These are phyloP conservation scores for Erpetoichthys calabaricus DNA, from an alignment of 2,797 vertebrate genomes.

Conservation along the genomic window DNA sequence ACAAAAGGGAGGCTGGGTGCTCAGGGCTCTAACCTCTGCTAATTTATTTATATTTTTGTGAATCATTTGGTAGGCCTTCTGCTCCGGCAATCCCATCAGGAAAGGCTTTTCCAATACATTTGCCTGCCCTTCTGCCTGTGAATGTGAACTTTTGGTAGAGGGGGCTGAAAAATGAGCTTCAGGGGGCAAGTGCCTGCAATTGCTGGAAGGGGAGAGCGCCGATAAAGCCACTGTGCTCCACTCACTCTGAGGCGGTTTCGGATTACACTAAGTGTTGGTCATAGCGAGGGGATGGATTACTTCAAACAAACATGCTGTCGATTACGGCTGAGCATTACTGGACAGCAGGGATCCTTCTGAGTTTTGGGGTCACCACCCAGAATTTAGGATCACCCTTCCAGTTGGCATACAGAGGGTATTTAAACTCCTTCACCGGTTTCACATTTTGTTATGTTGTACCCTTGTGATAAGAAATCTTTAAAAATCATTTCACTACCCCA, in stretches of 20 bases:
- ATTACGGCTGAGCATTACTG: too few species aligned
- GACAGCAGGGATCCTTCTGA: too few species aligned
- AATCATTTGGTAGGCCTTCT: not conserved
- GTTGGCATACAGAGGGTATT: too few species aligned
- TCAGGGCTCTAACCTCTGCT: not conserved
- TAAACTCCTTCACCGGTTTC: too few species aligned
- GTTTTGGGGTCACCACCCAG: too few species aligned
- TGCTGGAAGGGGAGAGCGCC: not conserved
- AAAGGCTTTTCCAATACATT: not conserved
- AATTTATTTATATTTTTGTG: not conserved
- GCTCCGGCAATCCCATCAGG: not conserved
- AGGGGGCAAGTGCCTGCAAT: not conserved
- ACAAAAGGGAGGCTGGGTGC: not conserved
- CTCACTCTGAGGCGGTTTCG: slow-evolving; percentile 9
- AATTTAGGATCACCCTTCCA: too few species aligned
- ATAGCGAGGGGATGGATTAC: not conserved
- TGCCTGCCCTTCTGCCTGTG: not conserved
- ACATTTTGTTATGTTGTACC: too few species aligned
- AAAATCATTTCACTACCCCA: too few species aligned
- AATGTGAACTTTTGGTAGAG: not conserved
- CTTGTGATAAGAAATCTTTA: too few species aligned
- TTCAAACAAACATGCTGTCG: not conserved
- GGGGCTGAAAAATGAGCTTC: not conserved
- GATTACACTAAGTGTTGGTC: slow-evolving; percentile 14
- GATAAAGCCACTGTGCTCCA: slow-evolving; percentile 13